Evolutionary conservation across 2,888 invertebrate species (phyloP), one percentile per base, ranked within the genome.

Genomic region (Watsonalla cultraria): DNA sequence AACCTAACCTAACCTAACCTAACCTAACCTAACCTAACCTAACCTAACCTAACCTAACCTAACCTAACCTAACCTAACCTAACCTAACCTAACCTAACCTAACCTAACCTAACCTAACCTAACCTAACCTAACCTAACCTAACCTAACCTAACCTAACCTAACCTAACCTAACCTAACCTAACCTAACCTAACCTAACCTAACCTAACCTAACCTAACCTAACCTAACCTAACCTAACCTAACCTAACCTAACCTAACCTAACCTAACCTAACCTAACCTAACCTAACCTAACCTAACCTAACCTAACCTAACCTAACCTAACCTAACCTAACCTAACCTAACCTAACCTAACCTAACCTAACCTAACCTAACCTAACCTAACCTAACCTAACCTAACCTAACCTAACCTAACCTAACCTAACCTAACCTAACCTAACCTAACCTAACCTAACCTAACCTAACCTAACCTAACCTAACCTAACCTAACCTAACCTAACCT

Each of bases 101-200:
- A 59, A 55, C 57, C 57, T 57, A 60, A 57, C 57, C 54, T 57
- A 57, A 57, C 57, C 57, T 56, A 57, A 57, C 55, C 55, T 55
- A 57, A 54, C 57, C 55, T 54, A 54, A 54, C 54, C 55, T 55
- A 60, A 55, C 55, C 57, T 57, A 57, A 57, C 55, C 55, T 55
- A 55, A 54, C 57, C 59, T 59, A 59, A 59, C 59, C 59, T 59
- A 59, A 59, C 59, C 59, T 59, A 59, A 59, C 59, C 59, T 56
- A 59, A 59, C 59, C 59, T 59, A 59, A 59, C 59, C 59, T 59
- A 59, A 59, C 59, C 59, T 59, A 59, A 59, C 59, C 59, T 59
- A 59, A 58, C 55, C 55, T 55, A 55, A 55, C 55, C 55, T 55
- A 55, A 55, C 55, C 55, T 53, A 58, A 58, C 58, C 55, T 55